Evolutionary conservation across 2,797 vertebrate species (phyloP), one percentile per base, ranked within the genome.

Genomic region (Pseudochirops cupreus): DNA sequence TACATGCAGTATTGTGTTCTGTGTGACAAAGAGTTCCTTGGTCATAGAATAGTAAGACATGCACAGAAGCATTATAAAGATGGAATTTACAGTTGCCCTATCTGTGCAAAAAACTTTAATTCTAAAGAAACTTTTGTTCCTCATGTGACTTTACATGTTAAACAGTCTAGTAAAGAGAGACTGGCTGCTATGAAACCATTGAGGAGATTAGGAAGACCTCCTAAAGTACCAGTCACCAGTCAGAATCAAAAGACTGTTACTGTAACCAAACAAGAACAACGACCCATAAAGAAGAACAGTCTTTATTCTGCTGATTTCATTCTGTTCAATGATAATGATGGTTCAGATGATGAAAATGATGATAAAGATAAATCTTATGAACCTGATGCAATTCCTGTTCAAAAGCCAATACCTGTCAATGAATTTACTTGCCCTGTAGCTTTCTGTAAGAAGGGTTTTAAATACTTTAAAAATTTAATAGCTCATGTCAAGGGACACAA

Each of bases 1-100:
- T 99, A 99, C 94, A 99, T 99, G 99, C 99, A 99, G 97, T 99
- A 99, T 98, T 99, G 99, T 94, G 99, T 99, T 92, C 98, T 99
- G 33, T 99, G 99, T 26, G 99, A 99, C 98, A 99, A 99, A 98
- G 99, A 99, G 98, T 99, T 99, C 94, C 99, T 99, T 0, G 99
- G 99, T 93, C 99, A 99, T 55, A 98, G 99, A 98, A 99, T 99
- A 98, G 99, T 99, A 89, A 99, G 99, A 14, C 99, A 99, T 95
- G 99, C 99, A 92, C 99, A 99, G 95, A 99, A 99, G 97, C 99
- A 99, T 98, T 99, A 99, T 55, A 99, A 98, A 98, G 99, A 99
- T 13, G 99, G 99, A 62, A 95, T 99, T 96, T 99, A 99, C 97
- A 99, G 99, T 97, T 99, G 99, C 95, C 99, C 99, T 1, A 99